Conservation (phyloP, 2,888 invertebrate species). For the Caenorhabditis zanzibari region DNA sequence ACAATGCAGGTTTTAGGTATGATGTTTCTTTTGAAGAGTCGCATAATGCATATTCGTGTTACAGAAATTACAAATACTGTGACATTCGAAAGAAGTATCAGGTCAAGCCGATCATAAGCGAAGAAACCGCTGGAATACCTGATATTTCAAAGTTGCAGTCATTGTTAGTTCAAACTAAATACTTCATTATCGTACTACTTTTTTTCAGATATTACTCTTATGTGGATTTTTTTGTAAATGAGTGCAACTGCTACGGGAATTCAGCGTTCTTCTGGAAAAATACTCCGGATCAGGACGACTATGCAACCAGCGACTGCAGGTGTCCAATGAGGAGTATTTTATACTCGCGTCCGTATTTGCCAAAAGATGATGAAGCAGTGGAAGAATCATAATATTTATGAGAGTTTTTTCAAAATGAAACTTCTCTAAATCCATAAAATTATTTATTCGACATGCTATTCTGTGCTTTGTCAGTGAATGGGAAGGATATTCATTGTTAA, state of each 20-base stretch:
- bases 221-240: neutral
- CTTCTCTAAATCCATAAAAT: too few species aligned
- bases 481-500: too few species aligned
- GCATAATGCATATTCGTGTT: neutral
- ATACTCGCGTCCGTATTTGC: too few species aligned
- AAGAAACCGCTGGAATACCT: neutral
- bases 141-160: neutral
- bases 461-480: too few species aligned
- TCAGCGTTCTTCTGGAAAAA: neutral
- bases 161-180: neutral
- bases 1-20: neutral
- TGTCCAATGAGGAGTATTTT: neutral
- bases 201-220: constrained; percentile 31
- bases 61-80: constrained; percentile 41
- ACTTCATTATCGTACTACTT: neutral
- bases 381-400: too few species aligned
- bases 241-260: constrained; percentile 13
- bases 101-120: neutral
- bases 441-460: too few species aligned
- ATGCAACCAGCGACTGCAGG: neutral
- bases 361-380: too few species aligned
- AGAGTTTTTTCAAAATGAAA: too few species aligned
- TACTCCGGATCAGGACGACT: neutral
- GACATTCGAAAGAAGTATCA: constrained; percentile 15
- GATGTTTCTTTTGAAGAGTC: neutral